Conservation (phyloP, 2,113 vertebrate species). For the Corythaixoides concolor region DNA sequence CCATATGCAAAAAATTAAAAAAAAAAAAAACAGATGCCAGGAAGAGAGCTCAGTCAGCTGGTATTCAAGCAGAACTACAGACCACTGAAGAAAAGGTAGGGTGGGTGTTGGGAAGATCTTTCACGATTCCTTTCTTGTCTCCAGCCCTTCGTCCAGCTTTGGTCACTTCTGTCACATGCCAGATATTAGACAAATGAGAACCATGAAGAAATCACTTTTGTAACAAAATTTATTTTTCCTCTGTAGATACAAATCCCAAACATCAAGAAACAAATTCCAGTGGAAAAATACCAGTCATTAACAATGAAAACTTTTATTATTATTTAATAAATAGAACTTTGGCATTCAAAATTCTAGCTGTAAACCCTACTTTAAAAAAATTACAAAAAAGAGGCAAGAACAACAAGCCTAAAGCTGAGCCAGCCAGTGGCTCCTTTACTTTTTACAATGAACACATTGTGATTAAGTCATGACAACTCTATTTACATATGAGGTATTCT, state of each 20-base stretch:
- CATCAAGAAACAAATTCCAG: constrained; percentile 82
- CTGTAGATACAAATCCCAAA: constrained; percentile 82
- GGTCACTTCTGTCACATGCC: not conserved
- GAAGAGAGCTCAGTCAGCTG: not conserved
- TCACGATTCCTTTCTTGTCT: not conserved
- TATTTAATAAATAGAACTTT: constrained; percentile 94
- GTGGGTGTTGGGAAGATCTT: not conserved
- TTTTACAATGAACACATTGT: constrained; percentile 72
- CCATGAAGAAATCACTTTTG: constrained; percentile 47
- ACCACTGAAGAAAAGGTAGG: not conserved
- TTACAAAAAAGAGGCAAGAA: constrained; percentile 83
- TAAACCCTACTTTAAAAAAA: constrained; percentile 85
- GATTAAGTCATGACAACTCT: constrained; percentile 79
- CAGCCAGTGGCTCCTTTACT: constrained; percentile 84
- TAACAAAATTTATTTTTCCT: constrained; percentile 85
- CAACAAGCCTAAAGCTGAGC: constrained; percentile 76
- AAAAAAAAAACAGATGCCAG: not conserved
- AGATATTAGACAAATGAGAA: not conserved
- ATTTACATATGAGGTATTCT: constrained; percentile 85
- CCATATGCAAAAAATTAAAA: no score
- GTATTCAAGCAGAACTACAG: not conserved
- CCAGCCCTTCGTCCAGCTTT: not conserved
- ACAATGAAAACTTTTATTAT: constrained; percentile 81
- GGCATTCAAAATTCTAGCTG: constrained; percentile 93
- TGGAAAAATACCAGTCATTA: constrained; percentile 90